Percentiles rank a stretch among this genome's conserved stretches.
Conservation (phyloP, 2,888 invertebrate genomes). For the Craniophora ligustri region DNA sequence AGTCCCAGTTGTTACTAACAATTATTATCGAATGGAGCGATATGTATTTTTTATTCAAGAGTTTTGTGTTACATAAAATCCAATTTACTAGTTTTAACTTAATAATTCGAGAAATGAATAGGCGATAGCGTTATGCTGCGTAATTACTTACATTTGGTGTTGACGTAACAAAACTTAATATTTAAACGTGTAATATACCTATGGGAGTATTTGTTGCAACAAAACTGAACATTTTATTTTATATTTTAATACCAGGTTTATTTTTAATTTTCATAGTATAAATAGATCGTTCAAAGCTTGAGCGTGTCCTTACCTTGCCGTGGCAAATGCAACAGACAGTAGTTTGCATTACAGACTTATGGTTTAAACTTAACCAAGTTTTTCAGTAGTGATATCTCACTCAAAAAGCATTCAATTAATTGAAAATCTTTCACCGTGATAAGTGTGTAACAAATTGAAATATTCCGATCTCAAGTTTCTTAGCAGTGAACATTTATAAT, state of each 20-base stretch:
- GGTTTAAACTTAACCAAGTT: too few relatives aligned
- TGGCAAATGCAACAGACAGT: too few relatives aligned
- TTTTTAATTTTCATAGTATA: too few relatives aligned
- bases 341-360: too few relatives aligned
- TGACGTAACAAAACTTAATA: conserved; percentile 29
- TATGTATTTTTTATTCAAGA: conserved; percentile 52
- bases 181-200: too few relatives aligned
- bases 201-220: too few relatives aligned
- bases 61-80: conserved; percentile 52
- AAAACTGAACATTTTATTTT: too few relatives aligned
- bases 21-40: conserved; percentile 44
- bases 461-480: conserved; percentile 20
- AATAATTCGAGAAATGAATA: conserved; percentile 59
- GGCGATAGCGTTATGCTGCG: conserved; percentile 55
- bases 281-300: background rate
- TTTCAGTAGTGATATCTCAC: too few relatives aligned
- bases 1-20: conserved; percentile 21
- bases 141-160: conserved; percentile 56
- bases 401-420: too few relatives aligned
- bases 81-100: conserved; percentile 61
- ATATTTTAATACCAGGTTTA: too few relatives aligned
- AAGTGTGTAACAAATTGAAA: conserved; percentile 10
- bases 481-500: conserved; percentile 23
- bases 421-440: too few relatives aligned
- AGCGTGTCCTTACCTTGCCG: too few relatives aligned